Evolutionary conservation across 2,888 invertebrate genomes (phyloP).

Genomic region (Oeneis ivallda): DNA sequence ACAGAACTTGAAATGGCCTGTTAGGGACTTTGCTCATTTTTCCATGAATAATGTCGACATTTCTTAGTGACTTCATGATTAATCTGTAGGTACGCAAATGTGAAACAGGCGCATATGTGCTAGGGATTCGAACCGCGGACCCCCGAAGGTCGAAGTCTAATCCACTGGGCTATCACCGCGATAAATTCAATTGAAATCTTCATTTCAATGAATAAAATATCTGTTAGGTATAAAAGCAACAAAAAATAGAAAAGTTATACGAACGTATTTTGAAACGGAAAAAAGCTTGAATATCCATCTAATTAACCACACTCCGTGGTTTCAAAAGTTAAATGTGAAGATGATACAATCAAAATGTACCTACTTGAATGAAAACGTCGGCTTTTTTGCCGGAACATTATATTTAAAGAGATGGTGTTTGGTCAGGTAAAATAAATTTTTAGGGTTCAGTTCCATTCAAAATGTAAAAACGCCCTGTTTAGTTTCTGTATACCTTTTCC

Average conservation of each 20-base stretch:
- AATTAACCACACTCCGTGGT: slow-evolving; percentile 19
- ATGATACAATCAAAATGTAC: slow-evolving; percentile 16
- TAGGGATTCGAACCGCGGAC: too few relatives aligned
- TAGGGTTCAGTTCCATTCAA: not conserved
- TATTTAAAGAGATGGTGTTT: slow-evolving; percentile 24
- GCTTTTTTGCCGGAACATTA: slow-evolving; percentile 14
- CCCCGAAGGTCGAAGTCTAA: too few relatives aligned
- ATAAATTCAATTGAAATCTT: too few relatives aligned
- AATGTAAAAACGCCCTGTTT: not conserved
- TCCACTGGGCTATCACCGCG: too few relatives aligned
- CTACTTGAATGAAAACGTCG: slow-evolving; percentile 8
- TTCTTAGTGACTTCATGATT: too few relatives aligned
- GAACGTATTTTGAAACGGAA: not conserved
- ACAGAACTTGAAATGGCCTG: too few relatives aligned
- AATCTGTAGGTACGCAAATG: too few relatives aligned
- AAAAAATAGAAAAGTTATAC: slow-evolving; percentile 11
- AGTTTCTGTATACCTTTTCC: not conserved
- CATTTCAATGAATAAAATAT: not conserved
- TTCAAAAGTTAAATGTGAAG: slow-evolving; percentile 21
- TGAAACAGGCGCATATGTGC: too few relatives aligned
- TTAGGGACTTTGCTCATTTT: too few relatives aligned
- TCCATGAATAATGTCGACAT: not conserved
- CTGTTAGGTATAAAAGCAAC: not conserved
- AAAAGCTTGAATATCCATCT: slow-evolving; percentile 19
- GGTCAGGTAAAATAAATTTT: not conserved